Base-by-base conservation (phyloP, 2,888 invertebrate genomes). In the Amphimallon solstitiale region DNA sequence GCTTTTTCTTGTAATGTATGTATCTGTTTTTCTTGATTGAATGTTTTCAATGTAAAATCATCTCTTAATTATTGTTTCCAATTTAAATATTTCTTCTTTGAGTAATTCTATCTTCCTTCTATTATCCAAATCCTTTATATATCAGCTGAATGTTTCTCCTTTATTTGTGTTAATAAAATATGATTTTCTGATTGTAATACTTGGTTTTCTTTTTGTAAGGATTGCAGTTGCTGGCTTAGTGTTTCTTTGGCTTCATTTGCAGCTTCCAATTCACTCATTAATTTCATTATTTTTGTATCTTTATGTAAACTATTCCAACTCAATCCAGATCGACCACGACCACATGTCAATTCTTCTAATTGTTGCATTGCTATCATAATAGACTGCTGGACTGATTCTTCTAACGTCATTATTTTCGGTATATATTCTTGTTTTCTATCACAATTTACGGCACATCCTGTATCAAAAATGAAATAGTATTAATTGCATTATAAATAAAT, bases 331-430 rank as follows among this genome's bases (percentile, higher is more conserved):
- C 88, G 86, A 65, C 86, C 86, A 67, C 86, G 86, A 17, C 88
- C 88, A 71, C 87, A 85, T 71, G 88, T 88, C n/a, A n/a, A n/a
- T n/a, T n/a, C n/a, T n/a, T n/a, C n/a, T n/a, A n/a, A n/a, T n/a
- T n/a, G n/a, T n/a, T n/a, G n/a, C n/a, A n/a, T n/a, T n/a, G n/a
- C n/a, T n/a, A n/a, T n/a, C n/a, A n/a, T n/a, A n/a, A n/a, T n/a
- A n/a, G n/a, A n/a, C n/a, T n/a, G n/a, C n/a, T n/a, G n/a, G n/a
- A n/a, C n/a, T n/a, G n/a, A n/a, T 74, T 88, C 84, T 67, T 88
- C 88, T 79, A 93, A 92, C 95, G 97, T 98, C 73, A 98, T 94
- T 65, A 92, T 94, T 74, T 93, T 91, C 80, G 98, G 97, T 19
- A 95, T 90, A 49, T 91, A 89, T 78, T 95, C n/a, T n/a, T n/a